Evolutionary conservation across 30 jellyfish, hydroid and myxozoan genomes (phyloP), one percentile per base, ranked within the genome.

Genomic region (Clytia hemisphaerica): DNA sequence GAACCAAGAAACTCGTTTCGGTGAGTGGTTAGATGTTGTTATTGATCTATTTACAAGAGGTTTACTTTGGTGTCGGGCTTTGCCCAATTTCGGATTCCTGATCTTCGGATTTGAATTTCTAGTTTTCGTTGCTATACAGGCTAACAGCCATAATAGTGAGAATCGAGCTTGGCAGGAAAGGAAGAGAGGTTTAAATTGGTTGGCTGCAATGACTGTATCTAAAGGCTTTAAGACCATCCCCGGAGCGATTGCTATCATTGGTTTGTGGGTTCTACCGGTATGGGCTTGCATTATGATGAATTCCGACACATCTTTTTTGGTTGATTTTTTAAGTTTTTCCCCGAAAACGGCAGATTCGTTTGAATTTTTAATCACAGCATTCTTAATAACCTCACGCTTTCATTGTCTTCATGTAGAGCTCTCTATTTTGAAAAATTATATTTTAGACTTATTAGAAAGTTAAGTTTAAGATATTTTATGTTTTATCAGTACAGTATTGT

Each of bases 11-110:
- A 49, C 86, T 18, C 84, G 66, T 22, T 85, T 85, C 72, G 95
- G 95, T 37, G 93, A 87, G 35, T 85, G 88, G 93, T 80, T 85
- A 7, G 95, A 85, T 50, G 85, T 85, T 0, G 79, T 47, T 5
- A 40, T 85, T 29, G 95, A 85, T 60, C 54, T 79, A 25, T 28
- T 85, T 25, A 36, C 92, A 2, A 83, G 95, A 2, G 45, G 83
- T 19, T 36, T 85, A 76, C 38, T 85, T 24, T 85, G 95, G 95
- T 18, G 74, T 7, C 35, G 65, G 45, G 69, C 85, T 27, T 64
- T 46, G 37, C 95, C 93, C 4, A 21, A 45, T 4, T 45, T 31
- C 25, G 93, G 95, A 2, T 78, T 72, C 51, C 6, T 78, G 18
- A 24, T 85, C 21, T 58, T 86, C 15, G 80, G 92, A 0, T 31